Percentiles rank a stretch among this genome's conserved stretches.
phyloP scores from a whole-genome alignment of 1,140 invertebrate genomes.

The Heliconius hermathena region DNA sequence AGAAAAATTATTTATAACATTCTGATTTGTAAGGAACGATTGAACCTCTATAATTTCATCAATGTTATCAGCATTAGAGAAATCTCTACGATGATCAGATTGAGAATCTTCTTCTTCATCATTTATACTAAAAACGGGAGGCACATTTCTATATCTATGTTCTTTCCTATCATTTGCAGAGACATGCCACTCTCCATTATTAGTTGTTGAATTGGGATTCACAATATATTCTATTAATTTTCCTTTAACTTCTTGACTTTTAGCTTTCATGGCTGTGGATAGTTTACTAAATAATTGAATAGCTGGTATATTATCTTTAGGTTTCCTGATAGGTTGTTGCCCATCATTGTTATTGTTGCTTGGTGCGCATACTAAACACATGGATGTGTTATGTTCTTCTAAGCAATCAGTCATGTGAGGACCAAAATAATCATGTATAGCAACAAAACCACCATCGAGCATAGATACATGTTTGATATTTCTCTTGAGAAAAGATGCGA shows the following conservation, averaged over 20 bases:
- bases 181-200: constrained; percentile 88
- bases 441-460: constrained; percentile 95
- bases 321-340: constrained; percentile 54
- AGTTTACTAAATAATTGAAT: constrained; percentile 90
- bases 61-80: constrained; percentile 57
- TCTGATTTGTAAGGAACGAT: constrained; percentile 91
- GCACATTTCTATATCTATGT: constrained; percentile 94
- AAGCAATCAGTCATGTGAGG: constrained; percentile 90
- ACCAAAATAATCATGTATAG: constrained; percentile 92
- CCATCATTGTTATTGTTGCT: constrained; percentile 78
- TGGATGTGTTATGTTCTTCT: constrained; percentile 89
- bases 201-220: constrained; percentile 87
- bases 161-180: constrained; percentile 90
- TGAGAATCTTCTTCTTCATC: constrained; percentile 91
- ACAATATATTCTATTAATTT: constrained; percentile 97
- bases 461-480: constrained; percentile 96
- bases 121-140: constrained; percentile 97
- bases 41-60: constrained; percentile 74
- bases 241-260: constrained; percentile 95
- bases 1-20: constrained; percentile 92
- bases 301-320: constrained; percentile 75
- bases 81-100: constrained; percentile 58
- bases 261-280: constrained; percentile 91
- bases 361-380: constrained; percentile 91
- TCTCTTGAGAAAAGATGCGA: constrained; percentile 97